Evolutionary conservation across 2,888 invertebrate species (phyloP).

Genomic region (Heliconius cydno): DNA sequence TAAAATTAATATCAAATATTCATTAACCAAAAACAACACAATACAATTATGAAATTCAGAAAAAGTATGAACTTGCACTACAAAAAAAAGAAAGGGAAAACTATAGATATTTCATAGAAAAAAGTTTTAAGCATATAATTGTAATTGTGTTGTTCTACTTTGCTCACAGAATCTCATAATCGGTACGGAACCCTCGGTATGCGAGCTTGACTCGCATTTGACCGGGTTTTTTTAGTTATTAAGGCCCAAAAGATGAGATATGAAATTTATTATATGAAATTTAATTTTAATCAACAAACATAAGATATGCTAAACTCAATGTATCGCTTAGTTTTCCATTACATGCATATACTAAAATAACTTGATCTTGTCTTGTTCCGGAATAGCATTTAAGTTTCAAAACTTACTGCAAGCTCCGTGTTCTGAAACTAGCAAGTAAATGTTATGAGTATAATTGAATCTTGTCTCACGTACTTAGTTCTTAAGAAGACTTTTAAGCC

Average conservation of each 20-base stretch:
- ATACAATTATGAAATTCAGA: too few species aligned
- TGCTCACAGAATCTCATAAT: too few species aligned
- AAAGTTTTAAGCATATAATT: too few species aligned
- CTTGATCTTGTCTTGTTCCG: constrained; percentile 30
- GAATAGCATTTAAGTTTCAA: constrained; percentile 33
- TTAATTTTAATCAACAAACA: neutral
- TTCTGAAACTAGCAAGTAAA: constrained; percentile 39
- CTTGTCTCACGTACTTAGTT: constrained; percentile 33
- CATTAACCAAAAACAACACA: too few species aligned
- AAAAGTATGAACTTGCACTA: too few species aligned
- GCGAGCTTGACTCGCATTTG: too few species aligned
- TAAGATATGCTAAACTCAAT: neutral
- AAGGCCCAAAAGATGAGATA: neutral
- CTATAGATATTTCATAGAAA: too few species aligned
- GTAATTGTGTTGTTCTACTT: too few species aligned
- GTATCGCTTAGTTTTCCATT: neutral
- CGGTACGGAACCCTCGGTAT: too few species aligned
- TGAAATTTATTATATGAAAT: neutral
- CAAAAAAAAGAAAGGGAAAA: too few species aligned
- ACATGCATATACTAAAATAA: constrained; percentile 25
- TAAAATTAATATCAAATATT: too few species aligned
- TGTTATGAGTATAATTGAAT: constrained; percentile 38
- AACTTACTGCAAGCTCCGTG: constrained; percentile 31
- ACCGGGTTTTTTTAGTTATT: too few species aligned
- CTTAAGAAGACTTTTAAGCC: constrained; percentile 27